Base-by-base conservation (phyloP, 1,140 invertebrate genomes). In the Zaprionus vittiger region DNA sequence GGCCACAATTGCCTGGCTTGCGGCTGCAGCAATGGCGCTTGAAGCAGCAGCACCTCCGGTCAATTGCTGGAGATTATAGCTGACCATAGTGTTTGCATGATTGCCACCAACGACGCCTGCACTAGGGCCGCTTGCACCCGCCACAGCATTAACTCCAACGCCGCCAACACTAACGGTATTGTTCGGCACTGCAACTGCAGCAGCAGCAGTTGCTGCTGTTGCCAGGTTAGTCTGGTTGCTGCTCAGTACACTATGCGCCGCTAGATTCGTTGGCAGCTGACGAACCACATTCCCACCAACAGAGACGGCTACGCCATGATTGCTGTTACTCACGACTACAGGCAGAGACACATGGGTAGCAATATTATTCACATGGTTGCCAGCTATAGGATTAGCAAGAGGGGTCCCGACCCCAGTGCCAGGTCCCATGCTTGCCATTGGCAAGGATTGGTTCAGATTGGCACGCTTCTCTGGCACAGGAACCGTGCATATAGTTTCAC, bases 1-100 rank as follows among this genome's bases (percentile, higher is more conserved):
- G 5, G 98, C 98, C 12, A 97, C 98, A 69, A 99, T 99, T 1
- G 98, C 98, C 93, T 99, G 98, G 22, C 98, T 98, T 1, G 98
- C 98, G 15, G 98, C 98, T 2, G 97, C 98, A 1, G 98, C 98
- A 69, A 99, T 98, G 1, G 98, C 97, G 89, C 96, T 98, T 24
- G 96, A 96, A 0, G 84, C 91, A 7, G 87, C 70, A 4, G 78
- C 95, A 2, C 82, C 86, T 4, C 82, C 78, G 17, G 87, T 95
- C 65, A 96, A 94, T 80, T 95, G 95, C 79, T 94, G 94, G 55
- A 95, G 85, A 81, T 93, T 94, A 77, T 93, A 92, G 15, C 82
- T 73, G 6, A 92, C 85, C 4, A 92, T 77, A 26, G 73, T 37
- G 68, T 66, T 54, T 76, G 60, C 60, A 74, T 76, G 38, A 66